Evolutionary conservation across 2,113 vertebrate genomes (phyloP), one percentile per base, ranked within the genome.

Genomic region (Corythaixoides concolor): DNA sequence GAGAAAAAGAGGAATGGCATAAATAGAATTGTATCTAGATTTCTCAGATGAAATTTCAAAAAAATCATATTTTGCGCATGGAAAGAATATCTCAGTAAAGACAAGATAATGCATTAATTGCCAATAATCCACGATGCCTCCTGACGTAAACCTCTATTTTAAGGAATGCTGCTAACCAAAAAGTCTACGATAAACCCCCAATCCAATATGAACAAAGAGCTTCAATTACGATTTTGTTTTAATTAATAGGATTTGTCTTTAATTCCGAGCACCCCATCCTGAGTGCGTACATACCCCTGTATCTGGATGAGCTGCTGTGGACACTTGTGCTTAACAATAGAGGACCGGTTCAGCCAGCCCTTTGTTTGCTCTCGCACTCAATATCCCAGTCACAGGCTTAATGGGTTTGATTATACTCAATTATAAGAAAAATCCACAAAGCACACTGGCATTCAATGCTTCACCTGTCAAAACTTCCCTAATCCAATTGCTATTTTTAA

Each of bases 251-350:
- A 68, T 96, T 91, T 85, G 27, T 16, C 49, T 79, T 75, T 66
- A 50, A 88, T 66, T 73, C 77, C n/a, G 70, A 89, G 62, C 78
- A 35, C 32, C 39, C 69, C 64, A 39, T 64, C 52, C 80, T 56
- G 70, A 59, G 67, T 37, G 63, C 30, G 35, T 68, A 47, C 89
- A 5, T 58, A 33, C 66, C 55, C 77, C 41, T 0, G 32, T 19
- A 35, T 64, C 79, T 78, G 77, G 83, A 67, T 53, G 87, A 91
- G 82, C 92, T 94, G 81, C 83, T 91, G 72, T 84, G 95, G 93
- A 82, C 84, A 87, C 85, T 94, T 84, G 55, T 88, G 60, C 9
- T 27, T 89, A 96, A 97, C 97, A 97, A 97, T 96, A 95, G 96
- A 85, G 75, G 81, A 93, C 88, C 1, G 37, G 64, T 93, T 91